A percentile compares a stretch with the other conserved stretches of the same genome.
phyloP scores from a whole-genome alignment of 2,113 vertebrate species.

The Henicopernis longicauda region DNA sequence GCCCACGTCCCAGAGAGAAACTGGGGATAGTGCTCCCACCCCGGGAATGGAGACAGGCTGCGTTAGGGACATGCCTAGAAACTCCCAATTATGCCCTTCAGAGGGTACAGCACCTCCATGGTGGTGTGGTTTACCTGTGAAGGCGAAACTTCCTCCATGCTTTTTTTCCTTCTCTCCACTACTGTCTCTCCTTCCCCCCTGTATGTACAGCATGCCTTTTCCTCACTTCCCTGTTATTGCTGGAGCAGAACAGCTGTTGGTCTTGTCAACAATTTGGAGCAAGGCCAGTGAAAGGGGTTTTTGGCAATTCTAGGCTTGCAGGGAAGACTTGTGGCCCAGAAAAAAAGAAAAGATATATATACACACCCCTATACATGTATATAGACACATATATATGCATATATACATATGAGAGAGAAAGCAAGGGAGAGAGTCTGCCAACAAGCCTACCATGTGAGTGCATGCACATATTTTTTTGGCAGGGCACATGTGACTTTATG shows the following conservation, averaged over 20 bases:
- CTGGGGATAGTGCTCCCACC: neutral
- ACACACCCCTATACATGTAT: neutral
- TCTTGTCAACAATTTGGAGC: neutral
- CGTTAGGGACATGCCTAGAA: neutral
- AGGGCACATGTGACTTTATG: neutral
- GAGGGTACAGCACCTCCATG: neutral
- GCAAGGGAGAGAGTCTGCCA: neutral
- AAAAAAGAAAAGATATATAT: neutral
- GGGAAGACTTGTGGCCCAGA: neutral
- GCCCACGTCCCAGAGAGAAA: neutral
- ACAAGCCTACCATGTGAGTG: neutral
- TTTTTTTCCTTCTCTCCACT: neutral
- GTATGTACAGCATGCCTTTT: neutral
- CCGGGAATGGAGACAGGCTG: neutral
- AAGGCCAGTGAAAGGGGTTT: neutral
- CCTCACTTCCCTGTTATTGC: neutral
- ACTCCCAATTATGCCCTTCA: neutral
- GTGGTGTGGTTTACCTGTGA: neutral
- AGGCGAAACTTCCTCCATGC: neutral
- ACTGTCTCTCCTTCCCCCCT: neutral
- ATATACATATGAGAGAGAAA: slow-evolving; percentile 15
- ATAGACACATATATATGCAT: neutral
- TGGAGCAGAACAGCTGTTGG: neutral
- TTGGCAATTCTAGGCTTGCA: slow-evolving; percentile 11
- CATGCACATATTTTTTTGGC: neutral